Conservation (phyloP, 2,797 vertebrate species). For the Danio kyathit region DNA sequence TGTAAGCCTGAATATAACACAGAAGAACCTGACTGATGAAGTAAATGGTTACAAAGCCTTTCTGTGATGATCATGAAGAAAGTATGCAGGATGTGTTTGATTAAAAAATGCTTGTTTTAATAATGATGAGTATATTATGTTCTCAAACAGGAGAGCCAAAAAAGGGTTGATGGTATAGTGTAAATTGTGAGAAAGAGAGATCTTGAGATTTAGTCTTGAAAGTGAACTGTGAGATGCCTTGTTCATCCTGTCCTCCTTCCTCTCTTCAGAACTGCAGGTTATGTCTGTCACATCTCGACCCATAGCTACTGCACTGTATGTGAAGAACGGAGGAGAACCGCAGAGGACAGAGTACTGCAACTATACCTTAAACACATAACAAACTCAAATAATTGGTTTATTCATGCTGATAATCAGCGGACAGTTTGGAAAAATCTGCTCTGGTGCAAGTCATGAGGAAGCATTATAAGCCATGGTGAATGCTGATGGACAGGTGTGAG, state of each 20-base stretch:
- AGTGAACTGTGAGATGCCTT: conserved; percentile 7
- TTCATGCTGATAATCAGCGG: neutral
- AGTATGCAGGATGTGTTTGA: neutral
- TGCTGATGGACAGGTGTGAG: conserved; percentile 10
- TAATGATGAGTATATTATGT: neutral
- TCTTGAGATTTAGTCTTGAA: neutral
- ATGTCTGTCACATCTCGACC: conserved; percentile 27
- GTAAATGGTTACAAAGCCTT: neutral
- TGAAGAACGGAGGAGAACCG: neutral
- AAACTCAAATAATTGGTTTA: conserved; percentile 12
- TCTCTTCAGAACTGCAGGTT: conserved; percentile 22
- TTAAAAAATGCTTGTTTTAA: neutral
- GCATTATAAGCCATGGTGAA: conserved; percentile 13
- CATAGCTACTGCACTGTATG: neutral
- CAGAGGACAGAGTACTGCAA: neutral
- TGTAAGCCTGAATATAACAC: neutral
- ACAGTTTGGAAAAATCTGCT: neutral
- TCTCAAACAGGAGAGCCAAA: conserved; percentile 57
- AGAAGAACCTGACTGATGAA: neutral
- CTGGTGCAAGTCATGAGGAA: neutral
- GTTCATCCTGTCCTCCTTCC: conserved; percentile 21
- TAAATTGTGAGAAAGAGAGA: neutral
- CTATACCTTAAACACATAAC: neutral
- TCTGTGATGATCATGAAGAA: neutral
- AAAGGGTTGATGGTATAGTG: conserved; percentile 28